Base-by-base conservation (phyloP, 2,113 vertebrate species). In the Petrocephalus zakoni region DNA sequence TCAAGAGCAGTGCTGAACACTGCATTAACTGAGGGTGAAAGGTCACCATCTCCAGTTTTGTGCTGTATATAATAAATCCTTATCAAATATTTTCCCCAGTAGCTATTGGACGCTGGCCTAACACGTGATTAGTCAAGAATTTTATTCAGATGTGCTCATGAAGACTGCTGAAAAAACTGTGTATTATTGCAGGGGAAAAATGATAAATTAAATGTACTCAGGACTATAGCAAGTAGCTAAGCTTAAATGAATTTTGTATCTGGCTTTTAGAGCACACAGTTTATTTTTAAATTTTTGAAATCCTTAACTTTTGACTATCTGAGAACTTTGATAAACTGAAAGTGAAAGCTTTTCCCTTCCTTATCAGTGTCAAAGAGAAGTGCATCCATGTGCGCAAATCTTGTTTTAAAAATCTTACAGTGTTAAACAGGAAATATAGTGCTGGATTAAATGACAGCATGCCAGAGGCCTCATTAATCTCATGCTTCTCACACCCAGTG, bases 1-100 rank as follows among this genome's bases (percentile, higher is more conserved):
- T 88, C 68, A 88, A 64, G 34, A 51, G 22, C 25, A 53, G 87
- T 78, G 68, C 75, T 37, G 72, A 88, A 82, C 55, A 51, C 29
- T 53, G 87, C 68, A 51, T 88, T 53, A 78, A 68, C 21, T 49
- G 10, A 78, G 75, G 47, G 22, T 78, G 68, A 53, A 81, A 53
- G 72, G 72, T 78, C 55, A 88, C 68, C 47, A 88, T 72, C 22
- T 37, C 61, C 2, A 6, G 68, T 51, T n/a, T 22, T 49, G 72
- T 42, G 68, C 72, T 47, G 17, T 15, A 51, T 81, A 81, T 88
- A 75, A 75, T 78, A 55, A 81, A 55, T 29, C 29, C 4, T 55
- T 51, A 55, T 83, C 19, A 25, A 53, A 85, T 85, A 34, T 51
- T 47, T 46, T 49, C 17, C 17, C 46, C 46, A 78, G 8, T 83